phyloP scores from a whole-genome alignment of 2,113 vertebrate genomes.

The Scytalopus superciliaris region DNA sequence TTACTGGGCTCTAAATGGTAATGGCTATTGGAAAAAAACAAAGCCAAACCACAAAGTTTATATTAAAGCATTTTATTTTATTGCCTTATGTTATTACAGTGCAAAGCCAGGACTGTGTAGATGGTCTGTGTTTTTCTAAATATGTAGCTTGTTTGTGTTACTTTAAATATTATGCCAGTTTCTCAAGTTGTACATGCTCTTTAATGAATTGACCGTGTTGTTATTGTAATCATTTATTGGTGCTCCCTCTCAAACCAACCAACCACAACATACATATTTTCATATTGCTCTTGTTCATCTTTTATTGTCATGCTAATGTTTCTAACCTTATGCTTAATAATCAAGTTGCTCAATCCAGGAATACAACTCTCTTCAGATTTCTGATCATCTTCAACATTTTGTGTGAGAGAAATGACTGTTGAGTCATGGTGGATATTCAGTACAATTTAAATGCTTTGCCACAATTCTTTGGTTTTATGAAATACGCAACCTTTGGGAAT shows the following conservation, averaged over 20 bases:
- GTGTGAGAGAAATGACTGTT: not conserved
- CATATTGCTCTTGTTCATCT: not conserved
- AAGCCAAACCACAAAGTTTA: not conserved
- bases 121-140: not conserved
- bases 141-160: not conserved
- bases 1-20: not conserved
- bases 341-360: not conserved
- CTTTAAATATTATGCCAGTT: not conserved
- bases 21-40: not conserved
- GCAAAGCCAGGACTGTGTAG: not conserved
- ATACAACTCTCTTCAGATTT: not conserved
- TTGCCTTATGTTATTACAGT: not conserved
- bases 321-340: not conserved
- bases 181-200: not conserved
- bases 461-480: not conserved
- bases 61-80: not conserved
- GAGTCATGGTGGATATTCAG: not conserved
- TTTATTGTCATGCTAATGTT: not conserved
- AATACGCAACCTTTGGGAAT: not conserved
- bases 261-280: not conserved
- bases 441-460: not conserved
- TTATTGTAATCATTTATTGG: accelerated
- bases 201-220: not conserved
- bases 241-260: not conserved
- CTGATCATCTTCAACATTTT: not conserved